Percentiles rank a stretch among this genome's conserved stretches.
phyloP scores from a whole-genome alignment of 2,888 invertebrate species.

The Drosophila demipolita region DNA sequence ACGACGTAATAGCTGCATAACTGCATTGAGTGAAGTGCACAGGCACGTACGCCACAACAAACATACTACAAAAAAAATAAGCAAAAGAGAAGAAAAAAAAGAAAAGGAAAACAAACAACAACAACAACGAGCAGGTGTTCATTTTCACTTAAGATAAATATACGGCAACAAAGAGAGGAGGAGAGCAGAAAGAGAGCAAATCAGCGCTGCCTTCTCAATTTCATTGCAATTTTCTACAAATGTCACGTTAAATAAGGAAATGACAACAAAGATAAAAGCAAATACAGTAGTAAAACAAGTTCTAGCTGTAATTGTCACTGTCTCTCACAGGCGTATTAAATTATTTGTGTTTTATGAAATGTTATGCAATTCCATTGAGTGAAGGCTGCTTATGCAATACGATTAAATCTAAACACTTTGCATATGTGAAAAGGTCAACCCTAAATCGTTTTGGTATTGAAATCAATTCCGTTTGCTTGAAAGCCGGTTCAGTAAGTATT shows the following conservation, averaged over 20 bases:
- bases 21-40: conserved; percentile 64
- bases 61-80: conserved; percentile 24
- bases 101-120: conserved; percentile 26
- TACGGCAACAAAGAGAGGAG: neutral
- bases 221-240: conserved; percentile 77
- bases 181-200: conserved; percentile 32
- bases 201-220: conserved; percentile 68
- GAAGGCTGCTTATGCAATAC: conserved; percentile 37
- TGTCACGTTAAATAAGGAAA: conserved; percentile 80
- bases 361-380: conserved; percentile 48
- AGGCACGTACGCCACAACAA: conserved; percentile 73
- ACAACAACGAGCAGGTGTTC: conserved; percentile 68
- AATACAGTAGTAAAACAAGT: conserved; percentile 32
- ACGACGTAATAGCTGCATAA: conserved; percentile 77
- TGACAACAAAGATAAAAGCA: conserved; percentile 54
- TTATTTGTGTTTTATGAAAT: conserved; percentile 12
- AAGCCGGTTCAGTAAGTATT: conserved; percentile 28
- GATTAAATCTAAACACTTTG: neutral
- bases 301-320: conserved; percentile 41
- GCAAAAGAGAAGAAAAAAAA: neutral
- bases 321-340: conserved; percentile 32
- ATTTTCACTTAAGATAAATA: conserved; percentile 58
- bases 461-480: conserved; percentile 7
- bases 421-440: conserved; percentile 46
- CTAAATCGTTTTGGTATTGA: conserved; percentile 19